Evolutionary conservation across 2,888 invertebrate genomes (phyloP).

Genomic region (Acleris laterana): DNA sequence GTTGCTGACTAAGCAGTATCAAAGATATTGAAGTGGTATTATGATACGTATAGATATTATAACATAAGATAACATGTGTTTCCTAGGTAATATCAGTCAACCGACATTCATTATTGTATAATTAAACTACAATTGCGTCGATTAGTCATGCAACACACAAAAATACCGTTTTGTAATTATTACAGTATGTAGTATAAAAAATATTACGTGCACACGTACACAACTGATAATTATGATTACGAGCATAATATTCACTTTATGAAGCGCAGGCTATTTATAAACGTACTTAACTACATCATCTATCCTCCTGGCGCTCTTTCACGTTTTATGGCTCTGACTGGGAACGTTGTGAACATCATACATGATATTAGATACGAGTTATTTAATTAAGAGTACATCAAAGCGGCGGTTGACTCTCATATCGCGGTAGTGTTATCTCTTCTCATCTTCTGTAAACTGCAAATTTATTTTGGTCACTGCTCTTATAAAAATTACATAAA

Average conservation of each 20-base stretch:
- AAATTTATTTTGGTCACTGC: too few species aligned
- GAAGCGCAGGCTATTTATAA: conserved; percentile 3
- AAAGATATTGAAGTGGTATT: not conserved
- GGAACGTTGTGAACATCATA: too few species aligned
- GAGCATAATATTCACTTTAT: conserved; percentile 3
- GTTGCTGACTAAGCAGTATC: not conserved
- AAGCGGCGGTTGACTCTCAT: too few species aligned
- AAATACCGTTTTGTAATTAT: conserved; percentile 23
- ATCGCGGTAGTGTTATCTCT: too few species aligned
- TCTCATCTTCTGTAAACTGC: too few species aligned
- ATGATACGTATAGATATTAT: not conserved
- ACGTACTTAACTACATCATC: not conserved
- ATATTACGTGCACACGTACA: conserved; percentile 9
- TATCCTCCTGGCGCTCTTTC: too few species aligned
- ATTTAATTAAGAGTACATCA: too few species aligned
- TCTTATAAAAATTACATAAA: too few species aligned
- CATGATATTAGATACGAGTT: too few species aligned
- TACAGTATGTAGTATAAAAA: conserved; percentile 24
- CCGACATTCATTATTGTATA: conserved; percentile 12
- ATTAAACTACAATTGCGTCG: conserved; percentile 20
- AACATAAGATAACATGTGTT: not conserved
- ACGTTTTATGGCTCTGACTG: too few species aligned
- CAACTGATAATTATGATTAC: conserved; percentile 11
- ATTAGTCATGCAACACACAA: conserved; percentile 23
- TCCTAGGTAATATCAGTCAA: conserved; percentile 12